phyloP scores from a whole-genome alignment of 2,113 vertebrate species.

The Oceanites oceanicus region DNA sequence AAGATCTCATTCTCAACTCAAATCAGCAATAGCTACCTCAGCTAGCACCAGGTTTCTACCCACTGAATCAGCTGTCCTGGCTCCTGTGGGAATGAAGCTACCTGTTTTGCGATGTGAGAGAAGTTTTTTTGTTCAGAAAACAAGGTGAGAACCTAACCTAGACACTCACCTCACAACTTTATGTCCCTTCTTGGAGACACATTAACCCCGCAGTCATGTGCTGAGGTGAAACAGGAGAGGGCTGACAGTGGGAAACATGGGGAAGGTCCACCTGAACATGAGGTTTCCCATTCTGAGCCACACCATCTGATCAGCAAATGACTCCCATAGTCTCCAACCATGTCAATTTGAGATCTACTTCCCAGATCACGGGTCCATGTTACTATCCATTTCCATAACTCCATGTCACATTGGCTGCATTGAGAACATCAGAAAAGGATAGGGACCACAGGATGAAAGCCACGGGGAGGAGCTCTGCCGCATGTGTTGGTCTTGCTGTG shows the following conservation, averaged over 20 bases:
- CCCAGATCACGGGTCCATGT: rapidly evolving
- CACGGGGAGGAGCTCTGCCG: rapidly evolving
- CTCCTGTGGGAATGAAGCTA: not conserved
- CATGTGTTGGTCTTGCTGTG: rapidly evolving
- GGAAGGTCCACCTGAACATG: not conserved
- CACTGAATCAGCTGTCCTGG: not conserved
- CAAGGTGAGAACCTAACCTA: not conserved
- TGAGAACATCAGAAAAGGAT: not conserved
- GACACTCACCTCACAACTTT: not conserved
- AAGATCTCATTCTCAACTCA: constrained; percentile 36
- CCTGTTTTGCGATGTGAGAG: not conserved
- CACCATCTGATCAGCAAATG: not conserved
- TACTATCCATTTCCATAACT: not conserved
- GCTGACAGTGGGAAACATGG: not conserved
- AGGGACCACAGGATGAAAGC: rapidly evolving
- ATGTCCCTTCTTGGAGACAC: not conserved
- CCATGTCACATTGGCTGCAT: not conserved
- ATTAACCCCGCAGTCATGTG: not conserved
- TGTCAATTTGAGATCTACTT: not conserved
- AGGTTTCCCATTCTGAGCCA: not conserved
- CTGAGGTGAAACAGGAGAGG: not conserved
- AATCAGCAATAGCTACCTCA: constrained; percentile 55
- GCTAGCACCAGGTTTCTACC: not conserved
- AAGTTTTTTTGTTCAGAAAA: not conserved
- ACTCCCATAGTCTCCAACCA: not conserved